Evolutionary conservation across 2,888 invertebrate species (phyloP).

Genomic region (Drosophila eohydei): DNA sequence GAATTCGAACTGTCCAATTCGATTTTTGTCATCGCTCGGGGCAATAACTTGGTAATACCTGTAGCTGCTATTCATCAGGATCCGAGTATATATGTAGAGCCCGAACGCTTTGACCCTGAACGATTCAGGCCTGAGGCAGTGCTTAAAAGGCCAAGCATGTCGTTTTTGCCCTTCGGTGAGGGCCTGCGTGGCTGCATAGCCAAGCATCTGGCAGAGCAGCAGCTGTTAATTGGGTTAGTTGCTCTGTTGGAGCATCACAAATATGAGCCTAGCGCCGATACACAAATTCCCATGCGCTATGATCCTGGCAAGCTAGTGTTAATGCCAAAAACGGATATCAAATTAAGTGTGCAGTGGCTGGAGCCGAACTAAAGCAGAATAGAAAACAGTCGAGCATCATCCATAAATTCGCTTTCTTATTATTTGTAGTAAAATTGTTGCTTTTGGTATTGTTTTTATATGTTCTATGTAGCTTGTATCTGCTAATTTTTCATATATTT

Average conservation of each 20-base stretch:
- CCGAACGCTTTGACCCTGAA: conserved; percentile 87
- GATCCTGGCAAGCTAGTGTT: conserved; percentile 67
- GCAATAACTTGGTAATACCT: conserved; percentile 79
- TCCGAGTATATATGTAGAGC: conserved; percentile 85
- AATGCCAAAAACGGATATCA: conserved; percentile 71
- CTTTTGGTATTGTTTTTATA: conserved; percentile 26
- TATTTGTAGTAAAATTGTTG: conserved; percentile 14
- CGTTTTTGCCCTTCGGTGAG: conserved; percentile 81
- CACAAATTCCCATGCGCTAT: conserved; percentile 70
- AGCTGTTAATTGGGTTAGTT: conserved; percentile 73
- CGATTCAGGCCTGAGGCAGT: conserved; percentile 85
- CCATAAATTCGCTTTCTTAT: not conserved
- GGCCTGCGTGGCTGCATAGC: conserved; percentile 81
- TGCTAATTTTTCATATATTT: conserved; percentile 19
- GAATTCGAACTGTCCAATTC: conserved; percentile 79
- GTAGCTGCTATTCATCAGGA: conserved; percentile 87
- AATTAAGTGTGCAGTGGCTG: conserved; percentile 58
- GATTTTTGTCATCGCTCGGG: conserved; percentile 75
- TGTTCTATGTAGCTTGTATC: conserved; percentile 9
- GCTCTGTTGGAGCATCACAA: conserved; percentile 66
- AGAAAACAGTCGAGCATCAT: not conserved
- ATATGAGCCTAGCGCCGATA: conserved; percentile 70
- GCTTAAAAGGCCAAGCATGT: conserved; percentile 80
- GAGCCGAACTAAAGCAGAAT: conserved; percentile 19
- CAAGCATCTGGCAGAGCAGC: conserved; percentile 69